Conservation (phyloP, 2,113 vertebrate species). For the Castor canadensis region DNA sequence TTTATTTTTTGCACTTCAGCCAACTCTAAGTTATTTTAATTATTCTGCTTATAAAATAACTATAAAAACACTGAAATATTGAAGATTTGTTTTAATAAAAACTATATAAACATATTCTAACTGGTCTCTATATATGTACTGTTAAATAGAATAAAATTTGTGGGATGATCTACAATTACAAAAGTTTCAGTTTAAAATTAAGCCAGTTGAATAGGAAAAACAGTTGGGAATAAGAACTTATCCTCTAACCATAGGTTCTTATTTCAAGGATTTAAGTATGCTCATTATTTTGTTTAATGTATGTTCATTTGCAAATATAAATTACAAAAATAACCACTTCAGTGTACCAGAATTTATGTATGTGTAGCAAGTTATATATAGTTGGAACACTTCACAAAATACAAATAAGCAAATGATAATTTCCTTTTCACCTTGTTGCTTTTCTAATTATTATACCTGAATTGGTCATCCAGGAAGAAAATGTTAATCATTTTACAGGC, state of each 20-base stretch:
- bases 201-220: not conserved
- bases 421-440: slow-evolving; percentile 66
- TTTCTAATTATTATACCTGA: slow-evolving; percentile 67
- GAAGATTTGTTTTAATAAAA: not conserved
- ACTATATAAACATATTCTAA: not conserved
- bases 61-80: not conserved
- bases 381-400: slow-evolving; percentile 42
- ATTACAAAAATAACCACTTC: slow-evolving; percentile 14
- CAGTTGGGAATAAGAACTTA: not conserved
- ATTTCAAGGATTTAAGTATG: slow-evolving; percentile 30
- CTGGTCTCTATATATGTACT: not conserved
- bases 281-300: slow-evolving; percentile 52
- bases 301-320: not conserved
- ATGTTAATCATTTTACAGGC: slow-evolving; percentile 50
- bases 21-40: not conserved
- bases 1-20: not conserved
- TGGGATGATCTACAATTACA: not conserved
- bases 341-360: not conserved
- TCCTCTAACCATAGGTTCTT: not conserved
- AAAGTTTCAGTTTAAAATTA: not conserved
- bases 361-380: not conserved
- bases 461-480: slow-evolving; percentile 54
- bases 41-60: not conserved
- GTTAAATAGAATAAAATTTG: not conserved
- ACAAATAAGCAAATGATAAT: slow-evolving; percentile 42